phyloP scores from a whole-genome alignment of 2,797 vertebrate species.

The Channallabes apus region DNA sequence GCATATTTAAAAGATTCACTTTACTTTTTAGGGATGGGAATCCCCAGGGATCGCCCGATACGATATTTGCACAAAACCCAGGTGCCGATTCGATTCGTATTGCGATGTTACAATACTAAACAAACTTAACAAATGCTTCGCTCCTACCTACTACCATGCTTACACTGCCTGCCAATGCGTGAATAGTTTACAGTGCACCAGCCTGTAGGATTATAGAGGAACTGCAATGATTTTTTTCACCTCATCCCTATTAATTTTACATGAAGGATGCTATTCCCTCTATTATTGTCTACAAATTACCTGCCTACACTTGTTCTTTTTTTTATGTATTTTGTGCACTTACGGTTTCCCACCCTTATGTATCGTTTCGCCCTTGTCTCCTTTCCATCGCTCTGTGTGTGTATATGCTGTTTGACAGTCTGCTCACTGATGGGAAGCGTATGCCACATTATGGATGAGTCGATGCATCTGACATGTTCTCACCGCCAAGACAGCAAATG shows the following conservation, averaged over 20 bases:
- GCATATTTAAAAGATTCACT: conserved; percentile 23
- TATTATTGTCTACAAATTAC: not conserved
- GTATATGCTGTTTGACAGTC: not conserved
- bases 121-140: no score
- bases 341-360: not conserved
- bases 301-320: not conserved
- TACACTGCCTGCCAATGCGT: no score
- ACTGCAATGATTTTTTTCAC: not conserved
- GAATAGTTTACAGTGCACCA: no score
- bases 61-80: no score
- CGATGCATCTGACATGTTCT: conserved; percentile 2
- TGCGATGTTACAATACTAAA: no score
- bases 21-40: no score
- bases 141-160: no score
- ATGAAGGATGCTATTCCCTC: not conserved
- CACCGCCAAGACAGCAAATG: conserved; percentile 30
- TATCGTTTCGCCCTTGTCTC: not conserved
- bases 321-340: not conserved
- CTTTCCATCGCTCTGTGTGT: not conserved
- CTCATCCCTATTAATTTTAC: not conserved
- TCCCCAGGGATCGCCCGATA: no score
- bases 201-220: not conserved
- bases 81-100: no score
- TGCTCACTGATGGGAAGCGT: conserved; percentile 3
- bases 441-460: conserved; percentile 6